phyloP scores from a whole-genome alignment of 37 sponge, comb jelly and placozoan genomes.

The Axinella damicornis region DNA sequence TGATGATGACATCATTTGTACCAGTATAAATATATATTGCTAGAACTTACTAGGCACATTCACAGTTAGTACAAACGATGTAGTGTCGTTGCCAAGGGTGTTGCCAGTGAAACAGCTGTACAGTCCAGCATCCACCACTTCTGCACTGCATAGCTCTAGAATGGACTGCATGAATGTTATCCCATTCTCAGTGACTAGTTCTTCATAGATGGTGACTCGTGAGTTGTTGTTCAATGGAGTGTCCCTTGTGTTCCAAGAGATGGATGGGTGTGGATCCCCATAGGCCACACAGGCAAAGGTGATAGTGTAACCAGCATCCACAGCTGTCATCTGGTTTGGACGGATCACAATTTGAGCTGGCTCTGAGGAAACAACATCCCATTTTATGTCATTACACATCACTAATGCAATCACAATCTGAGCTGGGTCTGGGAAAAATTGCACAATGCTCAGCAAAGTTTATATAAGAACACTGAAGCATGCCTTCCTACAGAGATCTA shows the following conservation, averaged over 20 bases:
- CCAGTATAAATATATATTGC: too few relatives aligned
- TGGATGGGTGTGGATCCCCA: conserved; percentile 2
- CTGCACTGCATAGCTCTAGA: not conserved
- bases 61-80: not conserved
- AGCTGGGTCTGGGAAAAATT: too few relatives aligned
- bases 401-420: too few relatives aligned
- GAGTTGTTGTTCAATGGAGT: not conserved
- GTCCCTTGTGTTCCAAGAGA: not conserved
- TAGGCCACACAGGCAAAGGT: conserved; percentile 26
- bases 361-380: not conserved
- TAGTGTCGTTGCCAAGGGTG: not conserved
- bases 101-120: conserved; percentile 18
- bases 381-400: too few relatives aligned
- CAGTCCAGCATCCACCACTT: not conserved
- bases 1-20: not conserved
- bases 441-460: too few relatives aligned
- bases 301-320: not conserved
- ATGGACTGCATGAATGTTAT: conserved; percentile 9
- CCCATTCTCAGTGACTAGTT: not conserved
- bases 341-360: not conserved
- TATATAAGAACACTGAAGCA: too few relatives aligned
- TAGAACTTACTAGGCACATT: not conserved
- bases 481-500: too few relatives aligned
- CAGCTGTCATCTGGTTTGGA: not conserved
- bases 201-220: conserved; percentile 11